Percentiles rank a stretch among this genome's conserved stretches.
Conservation (phyloP, 2,888 invertebrate genomes). For the Tanytarsus gracilentus region DNA sequence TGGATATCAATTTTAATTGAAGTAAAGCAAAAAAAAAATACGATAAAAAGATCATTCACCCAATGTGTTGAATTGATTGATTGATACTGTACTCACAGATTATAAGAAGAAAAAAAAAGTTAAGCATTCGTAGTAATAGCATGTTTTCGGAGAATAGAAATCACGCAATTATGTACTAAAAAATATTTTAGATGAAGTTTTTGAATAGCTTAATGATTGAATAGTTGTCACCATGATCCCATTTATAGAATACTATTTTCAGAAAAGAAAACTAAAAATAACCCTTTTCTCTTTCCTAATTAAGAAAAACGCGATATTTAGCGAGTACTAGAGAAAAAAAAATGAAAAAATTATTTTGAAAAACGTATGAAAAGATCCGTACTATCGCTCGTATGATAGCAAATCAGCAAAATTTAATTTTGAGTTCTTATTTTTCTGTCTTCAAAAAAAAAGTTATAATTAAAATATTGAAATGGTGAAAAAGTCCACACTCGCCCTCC, state of each 20-base stretch:
- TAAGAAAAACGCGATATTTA: conserved; percentile 11
- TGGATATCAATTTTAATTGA: not conserved
- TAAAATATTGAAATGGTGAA: too few species aligned
- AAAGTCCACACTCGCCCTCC: too few species aligned
- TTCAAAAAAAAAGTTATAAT: too few species aligned
- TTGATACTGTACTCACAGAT: conserved; percentile 25
- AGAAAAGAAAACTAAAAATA: too few species aligned
- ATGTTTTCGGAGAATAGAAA: conserved; percentile 3
- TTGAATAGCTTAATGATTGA: conserved; percentile 4
- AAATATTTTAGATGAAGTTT: conserved; percentile 27
- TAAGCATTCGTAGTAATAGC: conserved; percentile 27
- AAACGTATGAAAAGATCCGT: too few species aligned
- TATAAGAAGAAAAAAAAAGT: conserved; percentile 11
- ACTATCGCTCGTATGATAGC: too few species aligned
- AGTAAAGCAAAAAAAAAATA: not conserved
- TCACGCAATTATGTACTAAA: conserved; percentile 27
- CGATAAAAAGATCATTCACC: not conserved
- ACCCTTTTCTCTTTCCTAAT: too few species aligned
- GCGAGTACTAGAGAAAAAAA: conserved; percentile 3
- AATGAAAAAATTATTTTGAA: too few species aligned
- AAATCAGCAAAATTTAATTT: too few species aligned
- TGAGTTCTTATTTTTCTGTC: too few species aligned
- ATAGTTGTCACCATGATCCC: too few species aligned
- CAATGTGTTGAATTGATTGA: not conserved
- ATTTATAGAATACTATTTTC: conserved; percentile 2